Conservation (phyloP, 2,797 vertebrate genomes). For the Sarcophilus harrisii region DNA sequence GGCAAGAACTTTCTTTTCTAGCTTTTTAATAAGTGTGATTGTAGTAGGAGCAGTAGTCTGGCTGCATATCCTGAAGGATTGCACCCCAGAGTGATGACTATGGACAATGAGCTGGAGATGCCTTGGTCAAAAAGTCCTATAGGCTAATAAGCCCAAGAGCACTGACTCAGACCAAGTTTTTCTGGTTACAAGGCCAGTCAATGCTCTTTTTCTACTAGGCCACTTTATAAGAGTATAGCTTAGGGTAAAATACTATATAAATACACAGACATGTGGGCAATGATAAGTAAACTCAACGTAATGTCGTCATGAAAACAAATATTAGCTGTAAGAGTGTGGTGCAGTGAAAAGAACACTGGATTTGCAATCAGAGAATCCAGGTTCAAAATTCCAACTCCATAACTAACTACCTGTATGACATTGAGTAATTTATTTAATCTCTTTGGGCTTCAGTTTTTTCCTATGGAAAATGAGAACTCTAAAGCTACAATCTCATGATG, state of each 20-base stretch:
- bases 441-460: neutral
- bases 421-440: neutral
- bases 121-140: neutral
- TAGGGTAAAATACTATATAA: neutral
- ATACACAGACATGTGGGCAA: neutral
- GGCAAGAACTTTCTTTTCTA: neutral
- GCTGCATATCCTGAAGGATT: neutral
- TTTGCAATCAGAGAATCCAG: neutral
- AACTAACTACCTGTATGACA: neutral
- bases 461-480: neutral
- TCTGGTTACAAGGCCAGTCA: neutral
- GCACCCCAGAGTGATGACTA: neutral
- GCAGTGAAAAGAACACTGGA: neutral
- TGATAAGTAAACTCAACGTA: neutral
- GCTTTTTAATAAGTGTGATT: neutral
- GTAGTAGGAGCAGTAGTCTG: neutral
- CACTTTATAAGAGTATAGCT: neutral
- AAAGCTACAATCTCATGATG: neutral
- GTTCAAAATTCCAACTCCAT: neutral
- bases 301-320: neutral
- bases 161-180: neutral
- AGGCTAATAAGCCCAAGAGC: neutral
- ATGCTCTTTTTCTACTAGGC: neutral
- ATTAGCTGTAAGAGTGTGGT: neutral
- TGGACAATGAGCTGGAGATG: neutral